Conservation (phyloP, 1,140 invertebrate genomes). For the Idris sp. region DNA sequence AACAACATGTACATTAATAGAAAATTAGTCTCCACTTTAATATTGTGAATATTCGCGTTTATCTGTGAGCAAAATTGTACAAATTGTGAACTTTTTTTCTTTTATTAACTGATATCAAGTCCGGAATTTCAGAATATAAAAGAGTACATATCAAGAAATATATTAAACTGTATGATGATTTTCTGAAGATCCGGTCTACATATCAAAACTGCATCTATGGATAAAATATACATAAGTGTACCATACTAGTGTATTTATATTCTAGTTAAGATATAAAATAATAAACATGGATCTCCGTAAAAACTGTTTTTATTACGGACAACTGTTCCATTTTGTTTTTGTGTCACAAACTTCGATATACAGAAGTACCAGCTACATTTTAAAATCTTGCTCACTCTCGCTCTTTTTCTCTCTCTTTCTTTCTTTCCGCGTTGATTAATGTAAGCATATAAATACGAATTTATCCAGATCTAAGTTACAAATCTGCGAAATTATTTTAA, state of each 20-base stretch:
- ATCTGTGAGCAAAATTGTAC: too few species aligned
- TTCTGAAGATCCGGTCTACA: too few species aligned
- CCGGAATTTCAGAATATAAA: too few species aligned
- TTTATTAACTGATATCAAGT: background rate
- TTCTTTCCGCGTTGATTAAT: constrained; percentile 30
- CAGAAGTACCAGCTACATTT: constrained; percentile 35
- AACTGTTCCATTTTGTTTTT: constrained; percentile 31
- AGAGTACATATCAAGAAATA: too few species aligned
- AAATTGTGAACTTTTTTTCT: too few species aligned
- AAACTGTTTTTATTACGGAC: constrained; percentile 59
- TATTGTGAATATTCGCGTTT: constrained; percentile 30
- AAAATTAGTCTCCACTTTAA: constrained; percentile 5
- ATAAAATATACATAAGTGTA: constrained; percentile 27
- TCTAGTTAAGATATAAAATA: constrained; percentile 14
- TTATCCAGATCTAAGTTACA: constrained; percentile 12
- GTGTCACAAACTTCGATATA: constrained; percentile 31
- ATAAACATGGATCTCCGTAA: constrained; percentile 42
- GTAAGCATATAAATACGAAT: constrained; percentile 26
- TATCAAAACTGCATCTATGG: too few species aligned
- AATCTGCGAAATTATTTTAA: constrained; percentile 13
- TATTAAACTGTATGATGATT: too few species aligned
- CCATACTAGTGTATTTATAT: constrained; percentile 35
- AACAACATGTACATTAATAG: constrained; percentile 39
- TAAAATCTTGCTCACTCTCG: background rate
- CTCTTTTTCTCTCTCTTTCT: too few species aligned